phyloP scores from a whole-genome alignment of 2,113 vertebrate genomes.

The Rhinoderma darwinii region DNA sequence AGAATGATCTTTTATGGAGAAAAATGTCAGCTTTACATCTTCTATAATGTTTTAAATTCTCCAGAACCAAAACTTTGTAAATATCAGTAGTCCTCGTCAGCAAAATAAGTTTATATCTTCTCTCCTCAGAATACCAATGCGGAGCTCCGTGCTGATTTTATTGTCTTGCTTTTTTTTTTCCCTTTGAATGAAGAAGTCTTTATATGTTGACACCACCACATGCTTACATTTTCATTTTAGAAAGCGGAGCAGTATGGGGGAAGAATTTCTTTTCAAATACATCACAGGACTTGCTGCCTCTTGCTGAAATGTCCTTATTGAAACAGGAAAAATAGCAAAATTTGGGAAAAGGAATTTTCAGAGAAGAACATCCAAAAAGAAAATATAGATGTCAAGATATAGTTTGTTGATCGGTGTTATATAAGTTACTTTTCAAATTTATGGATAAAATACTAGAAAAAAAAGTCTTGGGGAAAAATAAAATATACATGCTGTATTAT shows the following conservation, averaged over 20 bases:
- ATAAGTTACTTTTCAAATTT: background rate
- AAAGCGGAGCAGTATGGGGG: constrained; percentile 1
- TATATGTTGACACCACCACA: constrained; percentile 24
- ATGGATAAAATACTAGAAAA: background rate
- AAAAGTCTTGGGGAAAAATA: too few relatives aligned
- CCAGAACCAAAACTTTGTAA: constrained; percentile 39
- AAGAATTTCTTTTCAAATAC: constrained; percentile 9
- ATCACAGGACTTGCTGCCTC: constrained; percentile 14
- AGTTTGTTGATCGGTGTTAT: background rate
- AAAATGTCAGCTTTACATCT: constrained; percentile 40
- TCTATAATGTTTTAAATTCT: constrained; percentile 50
- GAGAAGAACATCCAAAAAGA: background rate
- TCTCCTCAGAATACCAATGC: constrained; percentile 16
- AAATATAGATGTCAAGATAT: background rate
- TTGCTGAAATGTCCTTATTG: constrained; percentile 35
- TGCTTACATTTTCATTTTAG: constrained; percentile 32
- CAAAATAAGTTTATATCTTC: constrained; percentile 41
- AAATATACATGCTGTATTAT: background rate
- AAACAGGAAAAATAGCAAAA: constrained; percentile 19
- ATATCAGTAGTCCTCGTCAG: constrained; percentile 25
- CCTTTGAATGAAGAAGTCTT: constrained; percentile 26
- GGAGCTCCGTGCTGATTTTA: constrained; percentile 19
- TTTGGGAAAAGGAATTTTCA: background rate
- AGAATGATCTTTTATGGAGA: constrained; percentile 54
- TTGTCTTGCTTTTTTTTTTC: background rate